These are phyloP conservation scores for Trogon melanurus DNA, from an alignment of 2,113 vertebrate species.

Conservation along the genomic window DNA sequence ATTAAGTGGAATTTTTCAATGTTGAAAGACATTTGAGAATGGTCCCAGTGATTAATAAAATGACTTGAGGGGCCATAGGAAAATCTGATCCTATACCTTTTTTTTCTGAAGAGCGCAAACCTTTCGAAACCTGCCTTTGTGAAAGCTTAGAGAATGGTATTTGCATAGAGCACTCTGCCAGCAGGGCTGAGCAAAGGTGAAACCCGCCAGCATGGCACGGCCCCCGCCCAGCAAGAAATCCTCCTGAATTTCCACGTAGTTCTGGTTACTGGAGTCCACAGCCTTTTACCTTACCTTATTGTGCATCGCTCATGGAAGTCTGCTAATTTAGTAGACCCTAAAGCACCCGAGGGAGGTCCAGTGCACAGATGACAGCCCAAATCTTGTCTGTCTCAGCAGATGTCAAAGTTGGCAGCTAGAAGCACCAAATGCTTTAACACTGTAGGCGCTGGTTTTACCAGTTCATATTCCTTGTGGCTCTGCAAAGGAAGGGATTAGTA, in stretches of 20 bases:
- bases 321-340: background rate
- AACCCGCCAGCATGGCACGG: background rate
- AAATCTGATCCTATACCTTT: conserved; percentile 46
- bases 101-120: background rate
- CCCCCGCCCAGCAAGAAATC: background rate
- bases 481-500: background rate
- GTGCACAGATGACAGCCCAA: background rate
- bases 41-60: conserved; percentile 35
- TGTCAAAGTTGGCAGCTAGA: background rate
- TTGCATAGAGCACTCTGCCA: conserved; percentile 21
- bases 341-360: accelerated
- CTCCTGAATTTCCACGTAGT: conserved; percentile 1
- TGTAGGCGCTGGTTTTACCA: background rate
- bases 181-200: conserved; percentile 44
- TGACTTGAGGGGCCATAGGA: conserved; percentile 21
- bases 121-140: background rate
- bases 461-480: background rate
- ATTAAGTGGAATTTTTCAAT: conserved; percentile 64
- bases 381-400: background rate
- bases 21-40: conserved; percentile 41
- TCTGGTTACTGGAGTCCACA: background rate
- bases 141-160: background rate
- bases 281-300: background rate
- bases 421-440: background rate
- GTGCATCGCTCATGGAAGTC: background rate